Base-by-base conservation (phyloP, 1,140 invertebrate genomes). In the Thalassaphorura encarpata region DNA sequence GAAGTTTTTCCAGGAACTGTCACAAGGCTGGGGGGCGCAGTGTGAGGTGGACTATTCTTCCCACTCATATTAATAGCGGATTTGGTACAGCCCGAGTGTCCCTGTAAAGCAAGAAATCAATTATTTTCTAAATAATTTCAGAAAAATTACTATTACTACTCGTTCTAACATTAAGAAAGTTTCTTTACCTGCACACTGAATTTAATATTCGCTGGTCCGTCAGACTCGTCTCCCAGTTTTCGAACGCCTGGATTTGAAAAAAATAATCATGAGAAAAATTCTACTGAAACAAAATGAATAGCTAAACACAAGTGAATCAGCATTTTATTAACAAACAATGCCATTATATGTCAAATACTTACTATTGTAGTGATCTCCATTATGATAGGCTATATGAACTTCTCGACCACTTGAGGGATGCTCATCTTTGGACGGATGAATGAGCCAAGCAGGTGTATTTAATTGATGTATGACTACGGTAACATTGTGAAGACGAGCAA, bases 401-500 rank as follows among this genome's bases (percentile, higher is more conserved):
- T 57, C 55, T 43, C 55, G 45, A 13, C 57, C 56, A 48, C 31
- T 56, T 39, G 36, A 36, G 21, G 50, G 41, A 36, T 47, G 28
- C 31, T 54, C 50, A 47, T 55, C 42, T 16, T 46, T 42, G n/a
- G 58, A 54, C 21, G 62, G 62, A 54, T 64, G 60, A 57, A 77
- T 73, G 67, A 73, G 57, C 60, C 74, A 70, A 21, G 72, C 68
- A 49, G 75, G 72, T n/a, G 71, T 67, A 59, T 73, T 72, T 13
- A 76, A 66, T 62, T 78, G 77, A 66, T 78, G 77, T 46, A 78
- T 78, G 2, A 77, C 70, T 40, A 78, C 70, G 47, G 70, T 74
- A 2, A 76, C 70, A 56, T 71, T 64, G 54, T 75, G 70, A 1
- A 75, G 65, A 24, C 75, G 67, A 21, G 76, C 73, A 69, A 78